phyloP scores from a whole-genome alignment of 2,888 invertebrate genomes.

The Aspidapion aeneum region DNA sequence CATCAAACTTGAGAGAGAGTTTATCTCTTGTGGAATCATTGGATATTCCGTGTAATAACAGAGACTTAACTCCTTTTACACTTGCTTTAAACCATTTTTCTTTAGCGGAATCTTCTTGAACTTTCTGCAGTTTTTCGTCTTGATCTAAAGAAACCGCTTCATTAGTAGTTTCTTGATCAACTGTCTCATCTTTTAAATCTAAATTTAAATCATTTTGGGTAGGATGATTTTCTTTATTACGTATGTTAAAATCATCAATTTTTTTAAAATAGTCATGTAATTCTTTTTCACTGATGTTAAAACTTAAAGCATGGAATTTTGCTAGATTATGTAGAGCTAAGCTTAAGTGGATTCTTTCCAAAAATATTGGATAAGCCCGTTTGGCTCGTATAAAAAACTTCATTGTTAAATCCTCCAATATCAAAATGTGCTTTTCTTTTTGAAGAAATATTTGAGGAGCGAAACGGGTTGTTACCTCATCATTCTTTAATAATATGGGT shows the following conservation, averaged over 20 bases:
- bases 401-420: slow-evolving; percentile 23
- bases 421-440: slow-evolving; percentile 9
- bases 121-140: slow-evolving; percentile 1
- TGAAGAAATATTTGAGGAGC: slow-evolving; percentile 14
- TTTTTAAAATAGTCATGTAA: not conserved
- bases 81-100: not conserved
- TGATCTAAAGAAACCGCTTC: not conserved
- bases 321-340: slow-evolving; percentile 19
- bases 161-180: slow-evolving; percentile 11
- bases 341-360: slow-evolving; percentile 21
- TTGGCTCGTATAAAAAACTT: slow-evolving; percentile 17
- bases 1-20: slow-evolving; percentile 9
- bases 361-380: slow-evolving; percentile 12
- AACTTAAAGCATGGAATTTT: slow-evolving; percentile 15
- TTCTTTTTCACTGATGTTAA: slow-evolving; percentile 14
- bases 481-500: not conserved
- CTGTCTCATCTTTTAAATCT: slow-evolving; percentile 1
- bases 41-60: slow-evolving; percentile 9
- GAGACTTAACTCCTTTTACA: slow-evolving; percentile 17
- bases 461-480: slow-evolving; percentile 12
- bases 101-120: not conserved
- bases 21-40: slow-evolving; percentile 1
- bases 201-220: not conserved
- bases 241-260: not conserved
- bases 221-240: not conserved